Evolutionary conservation across 1,140 invertebrate genomes (phyloP), one percentile per base, ranked within the genome.

Genomic region (Listronotus bonariensis): DNA sequence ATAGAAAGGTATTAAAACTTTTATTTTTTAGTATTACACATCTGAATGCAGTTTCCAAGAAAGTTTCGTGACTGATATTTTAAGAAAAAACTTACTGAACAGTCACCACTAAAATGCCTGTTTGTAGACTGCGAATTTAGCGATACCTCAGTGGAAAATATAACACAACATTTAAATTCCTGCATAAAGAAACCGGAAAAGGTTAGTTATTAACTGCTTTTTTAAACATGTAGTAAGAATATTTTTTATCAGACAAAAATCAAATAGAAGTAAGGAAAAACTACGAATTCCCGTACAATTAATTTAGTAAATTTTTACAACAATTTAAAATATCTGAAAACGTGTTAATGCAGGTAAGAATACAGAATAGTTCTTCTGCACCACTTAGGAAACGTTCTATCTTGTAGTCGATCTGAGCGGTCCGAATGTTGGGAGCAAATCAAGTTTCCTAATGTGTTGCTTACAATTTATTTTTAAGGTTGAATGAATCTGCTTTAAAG

Each of bases 121-220:
- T 72, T 68, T 59, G 26, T 40, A 14, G 54, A 69, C 12, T 74
- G 73, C 41, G 12, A 55, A 18, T 72, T 66, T 59, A 34, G 42
- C 48, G 20, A 43, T 38, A 15, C 32, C 17, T 45, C 26, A 18
- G 40, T 57, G 20, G 40, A 69, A 36, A 61, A 40, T 31, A 38
- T 73, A 12, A 14, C 54, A n/a, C 46, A 70, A 31, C 74, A 76
- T 53, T 43, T 76, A 36, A 57, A 67, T 17, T 18, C 36, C 17
- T 76, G 74, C 67, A 14, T 46, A 18, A 52, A 67, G 45, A 74
- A 72, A 67, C 63, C 66, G 3, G 52, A 49, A 12, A 34, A 71
- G 57, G 72, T 74, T 31, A 14, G 18, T 2, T 17, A 46, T 46
- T 10, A 14, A 15, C 17, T 15, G n/a, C n/a, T 48, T 26, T 26